Evolutionary conservation across 2,888 invertebrate genomes (phyloP).

Genomic region (Tenodera sinensis): DNA sequence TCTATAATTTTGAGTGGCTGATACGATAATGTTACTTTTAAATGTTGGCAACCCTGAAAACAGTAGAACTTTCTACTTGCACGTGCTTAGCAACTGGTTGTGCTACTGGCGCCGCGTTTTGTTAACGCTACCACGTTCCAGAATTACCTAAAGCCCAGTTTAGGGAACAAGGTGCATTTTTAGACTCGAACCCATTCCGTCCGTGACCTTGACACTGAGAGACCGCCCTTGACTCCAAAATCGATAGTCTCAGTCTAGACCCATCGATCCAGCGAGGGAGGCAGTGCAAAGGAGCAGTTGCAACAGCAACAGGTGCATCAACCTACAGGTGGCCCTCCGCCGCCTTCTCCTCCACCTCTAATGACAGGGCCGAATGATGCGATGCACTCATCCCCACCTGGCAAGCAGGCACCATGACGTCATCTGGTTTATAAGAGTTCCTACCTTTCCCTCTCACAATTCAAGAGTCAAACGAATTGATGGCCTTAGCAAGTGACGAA

Average conservation of each 20-base stretch:
- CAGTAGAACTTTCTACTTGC: no score
- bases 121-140: no score
- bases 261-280: conserved; percentile 20
- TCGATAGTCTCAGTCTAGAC: conserved; percentile 28
- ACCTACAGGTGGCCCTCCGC: neutral
- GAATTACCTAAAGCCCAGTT: no score
- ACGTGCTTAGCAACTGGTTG: no score
- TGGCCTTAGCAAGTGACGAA: neutral
- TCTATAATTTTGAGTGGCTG: no score
- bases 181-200: conserved; percentile 3
- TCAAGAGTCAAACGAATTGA: neutral
- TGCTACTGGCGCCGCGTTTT: no score
- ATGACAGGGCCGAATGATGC: neutral
- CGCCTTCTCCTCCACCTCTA: neutral
- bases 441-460: neutral
- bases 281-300: neutral
- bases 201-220: conserved; percentile 5
- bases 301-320: neutral
- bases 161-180: neutral
- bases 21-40: no score
- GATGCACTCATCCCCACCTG: neutral
- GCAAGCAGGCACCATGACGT: neutral
- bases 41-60: no score
- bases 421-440: neutral
- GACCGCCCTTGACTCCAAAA: conserved; percentile 13